A percentile compares a stretch with the other conserved stretches of the same genome.
phyloP scores from a whole-genome alignment of 2,797 vertebrate species.

The Anguilla pacifica region DNA sequence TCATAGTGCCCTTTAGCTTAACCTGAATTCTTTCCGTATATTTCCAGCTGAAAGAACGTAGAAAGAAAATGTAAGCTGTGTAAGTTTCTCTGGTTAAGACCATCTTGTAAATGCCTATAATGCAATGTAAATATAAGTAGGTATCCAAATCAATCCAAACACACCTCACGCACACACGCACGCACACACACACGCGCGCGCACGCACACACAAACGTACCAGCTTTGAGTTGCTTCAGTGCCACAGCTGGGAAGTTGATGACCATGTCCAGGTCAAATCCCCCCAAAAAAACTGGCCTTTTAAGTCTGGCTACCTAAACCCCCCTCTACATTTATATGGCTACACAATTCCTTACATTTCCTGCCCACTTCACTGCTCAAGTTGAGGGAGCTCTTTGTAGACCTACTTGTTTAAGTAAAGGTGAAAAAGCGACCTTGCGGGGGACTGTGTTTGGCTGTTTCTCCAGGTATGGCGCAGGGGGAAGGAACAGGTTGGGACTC shows the following conservation, averaged over 20 bases:
- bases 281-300: neutral
- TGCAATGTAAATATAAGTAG: neutral
- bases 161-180: no score
- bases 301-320: neutral
- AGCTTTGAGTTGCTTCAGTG: neutral
- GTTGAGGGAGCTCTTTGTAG: neutral
- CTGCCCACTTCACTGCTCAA: neutral
- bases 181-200: no score
- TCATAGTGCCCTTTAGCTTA: no score
- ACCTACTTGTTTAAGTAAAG: neutral
- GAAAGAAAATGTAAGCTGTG: neutral
- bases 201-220: neutral
- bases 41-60: neutral
- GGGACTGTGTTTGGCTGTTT: neutral
- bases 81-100: neutral
- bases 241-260: neutral
- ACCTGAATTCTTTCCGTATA: no score
- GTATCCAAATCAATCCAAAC: neutral
- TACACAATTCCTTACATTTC: neutral
- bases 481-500: conserved; percentile 84
- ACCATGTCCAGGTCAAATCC: neutral
- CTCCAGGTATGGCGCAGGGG: conserved; percentile 55
- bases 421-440: neutral
- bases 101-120: neutral
- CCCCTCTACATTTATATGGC: neutral